phyloP scores from a whole-genome alignment of 2,888 invertebrate species.

The Apamea epomidion region DNA sequence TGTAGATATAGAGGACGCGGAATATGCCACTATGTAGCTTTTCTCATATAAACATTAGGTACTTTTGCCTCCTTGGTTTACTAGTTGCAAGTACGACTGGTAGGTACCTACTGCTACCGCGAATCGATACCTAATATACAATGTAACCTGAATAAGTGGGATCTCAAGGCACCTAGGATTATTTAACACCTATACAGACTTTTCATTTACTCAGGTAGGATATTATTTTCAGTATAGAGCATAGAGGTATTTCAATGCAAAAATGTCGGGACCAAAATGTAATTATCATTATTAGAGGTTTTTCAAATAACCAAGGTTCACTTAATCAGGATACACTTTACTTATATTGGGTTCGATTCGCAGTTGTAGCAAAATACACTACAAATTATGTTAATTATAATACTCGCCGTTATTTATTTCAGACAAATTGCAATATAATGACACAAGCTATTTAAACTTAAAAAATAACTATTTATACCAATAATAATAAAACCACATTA shows the following conservation, averaged over 20 bases:
- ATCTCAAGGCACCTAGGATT: no score
- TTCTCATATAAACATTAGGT: background rate
- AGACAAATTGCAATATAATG: background rate
- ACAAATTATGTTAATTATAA: background rate
- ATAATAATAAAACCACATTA: background rate
- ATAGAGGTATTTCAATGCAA: no score
- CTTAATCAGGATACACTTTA: no score
- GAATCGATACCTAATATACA: no score
- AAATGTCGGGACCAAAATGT: no score
- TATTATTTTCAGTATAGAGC: no score
- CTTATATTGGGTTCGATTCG: background rate
- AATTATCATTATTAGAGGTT: no score
- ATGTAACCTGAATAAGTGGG: no score
- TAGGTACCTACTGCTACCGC: background rate
- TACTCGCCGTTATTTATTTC: background rate
- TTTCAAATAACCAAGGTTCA: no score
- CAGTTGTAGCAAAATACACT: background rate
- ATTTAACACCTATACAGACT: no score
- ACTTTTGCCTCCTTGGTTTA: background rate
- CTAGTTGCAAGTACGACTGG: background rate
- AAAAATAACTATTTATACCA: no score
- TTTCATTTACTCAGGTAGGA: no score
- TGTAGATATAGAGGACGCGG: conserved; percentile 7
- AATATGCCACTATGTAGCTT: background rate
- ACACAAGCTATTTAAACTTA: background rate